These are phyloP conservation scores for Trematomus bernacchii DNA, from an alignment of 2,797 vertebrate genomes.

Conservation along the genomic window DNA sequence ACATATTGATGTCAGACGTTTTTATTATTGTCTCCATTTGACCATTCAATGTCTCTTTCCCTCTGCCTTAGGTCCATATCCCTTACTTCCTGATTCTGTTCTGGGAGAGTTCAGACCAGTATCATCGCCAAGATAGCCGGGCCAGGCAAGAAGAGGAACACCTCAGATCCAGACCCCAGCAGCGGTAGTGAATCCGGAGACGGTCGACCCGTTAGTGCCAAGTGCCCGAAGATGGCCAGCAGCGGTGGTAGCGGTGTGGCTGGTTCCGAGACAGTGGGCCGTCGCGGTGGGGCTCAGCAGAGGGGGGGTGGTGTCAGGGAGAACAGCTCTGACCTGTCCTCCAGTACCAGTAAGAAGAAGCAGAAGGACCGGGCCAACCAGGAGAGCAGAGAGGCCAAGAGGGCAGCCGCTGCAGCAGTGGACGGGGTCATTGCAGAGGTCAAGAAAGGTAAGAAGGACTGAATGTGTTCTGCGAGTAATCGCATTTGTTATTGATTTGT, in stretches of 20 bases:
- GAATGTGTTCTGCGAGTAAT: neutral
- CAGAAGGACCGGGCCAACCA: slow-evolving; percentile 97
- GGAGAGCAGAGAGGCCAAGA: slow-evolving; percentile 95
- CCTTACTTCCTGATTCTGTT: slow-evolving; percentile 88
- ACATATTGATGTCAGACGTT: neutral
- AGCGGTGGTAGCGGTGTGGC: slow-evolving; percentile 74
- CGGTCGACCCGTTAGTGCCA: slow-evolving; percentile 92
- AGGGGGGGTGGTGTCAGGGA: slow-evolving; percentile 83
- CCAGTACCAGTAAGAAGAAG: slow-evolving; percentile 93
- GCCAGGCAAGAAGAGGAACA: slow-evolving; percentile 97
- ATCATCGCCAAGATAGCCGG: slow-evolving; percentile 99
- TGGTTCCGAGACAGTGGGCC: slow-evolving; percentile 66
- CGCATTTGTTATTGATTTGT: neutral
- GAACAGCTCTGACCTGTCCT: slow-evolving; percentile 81
- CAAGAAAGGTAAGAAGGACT: slow-evolving; percentile 85
- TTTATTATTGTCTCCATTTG: neutral
- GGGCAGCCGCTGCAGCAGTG: slow-evolving; percentile 57
- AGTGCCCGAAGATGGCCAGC: slow-evolving; percentile 98
- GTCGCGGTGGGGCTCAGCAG: slow-evolving; percentile 78
- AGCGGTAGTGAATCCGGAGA: slow-evolving; percentile 90
- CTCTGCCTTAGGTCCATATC: slow-evolving; percentile 41
- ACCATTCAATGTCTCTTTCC: neutral
- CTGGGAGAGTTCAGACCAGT: slow-evolving; percentile 89
- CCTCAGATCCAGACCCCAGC: slow-evolving; percentile 98
- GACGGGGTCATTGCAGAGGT: slow-evolving; percentile 74